Conservation (phyloP, 2,888 invertebrate genomes). For the Drosophila melanosoma region DNA sequence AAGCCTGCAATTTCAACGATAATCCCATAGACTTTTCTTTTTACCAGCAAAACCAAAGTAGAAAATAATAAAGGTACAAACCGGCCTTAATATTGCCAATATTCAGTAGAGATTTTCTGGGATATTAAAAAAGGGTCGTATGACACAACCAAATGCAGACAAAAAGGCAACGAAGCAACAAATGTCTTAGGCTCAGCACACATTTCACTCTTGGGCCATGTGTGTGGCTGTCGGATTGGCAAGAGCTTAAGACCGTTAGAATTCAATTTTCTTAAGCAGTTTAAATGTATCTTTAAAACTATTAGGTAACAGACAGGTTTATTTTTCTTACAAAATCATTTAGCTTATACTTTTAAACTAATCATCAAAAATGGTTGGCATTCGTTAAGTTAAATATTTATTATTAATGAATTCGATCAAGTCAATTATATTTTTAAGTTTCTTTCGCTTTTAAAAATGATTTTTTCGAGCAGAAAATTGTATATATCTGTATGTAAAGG, state of each 20-base stretch:
- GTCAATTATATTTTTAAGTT: not conserved
- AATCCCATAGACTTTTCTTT: conserved; percentile 57
- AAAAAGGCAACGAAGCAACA: conserved; percentile 36
- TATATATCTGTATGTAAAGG: not conserved
- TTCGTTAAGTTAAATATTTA: not conserved
- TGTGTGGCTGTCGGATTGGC: conserved; percentile 21
- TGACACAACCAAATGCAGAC: conserved; percentile 22
- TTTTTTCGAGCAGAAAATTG: not conserved
- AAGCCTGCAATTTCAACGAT: conserved; percentile 47
- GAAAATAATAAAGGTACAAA: conserved; percentile 49
- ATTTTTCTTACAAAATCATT: too few species aligned
- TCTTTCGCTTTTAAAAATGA: not conserved
- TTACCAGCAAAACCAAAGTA: conserved; percentile 35
- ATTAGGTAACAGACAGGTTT: not conserved
- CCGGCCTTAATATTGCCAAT: conserved; percentile 58
- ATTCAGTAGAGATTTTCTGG: conserved; percentile 51
- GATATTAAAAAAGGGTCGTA: conserved; percentile 62
- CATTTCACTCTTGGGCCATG: conserved; percentile 6
- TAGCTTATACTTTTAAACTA: not conserved
- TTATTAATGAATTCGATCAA: not conserved
- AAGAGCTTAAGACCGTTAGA: conserved; percentile 22
- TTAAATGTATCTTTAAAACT: conserved; percentile 3
- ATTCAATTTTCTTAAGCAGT: conserved; percentile 14
- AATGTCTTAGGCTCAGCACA: conserved; percentile 20
- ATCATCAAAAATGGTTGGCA: not conserved